These are phyloP conservation scores for Esperia sulphurella DNA, from an alignment of 2,888 invertebrate genomes.

Conservation along the genomic window DNA sequence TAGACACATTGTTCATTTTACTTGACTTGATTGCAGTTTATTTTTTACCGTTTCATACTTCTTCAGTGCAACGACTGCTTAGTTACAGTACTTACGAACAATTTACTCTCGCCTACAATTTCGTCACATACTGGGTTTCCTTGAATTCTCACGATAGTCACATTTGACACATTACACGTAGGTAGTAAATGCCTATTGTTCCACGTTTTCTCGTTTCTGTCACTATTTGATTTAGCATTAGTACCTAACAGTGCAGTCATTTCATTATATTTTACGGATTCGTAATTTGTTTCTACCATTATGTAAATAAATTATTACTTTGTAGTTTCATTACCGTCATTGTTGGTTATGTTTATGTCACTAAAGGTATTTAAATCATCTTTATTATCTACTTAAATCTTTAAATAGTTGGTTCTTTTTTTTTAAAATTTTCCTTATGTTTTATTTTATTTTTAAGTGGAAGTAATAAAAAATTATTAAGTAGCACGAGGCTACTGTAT, in stretches of 20 bases:
- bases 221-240: not conserved
- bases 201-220: not conserved
- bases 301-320: not conserved
- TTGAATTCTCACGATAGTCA: conserved; percentile 7
- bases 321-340: not conserved
- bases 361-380: not conserved
- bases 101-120: not conserved
- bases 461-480: too few relatives aligned
- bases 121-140: not conserved
- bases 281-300: not conserved
- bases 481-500: too few relatives aligned
- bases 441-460: too few relatives aligned
- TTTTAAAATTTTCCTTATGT: too few relatives aligned
- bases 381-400: too few relatives aligned
- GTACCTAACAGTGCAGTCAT: not conserved
- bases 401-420: too few relatives aligned
- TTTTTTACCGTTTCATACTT: too few relatives aligned
- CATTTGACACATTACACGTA: conserved; percentile 3
- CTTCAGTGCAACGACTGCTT: too few relatives aligned
- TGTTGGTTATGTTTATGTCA: not conserved
- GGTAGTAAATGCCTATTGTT: not conserved
- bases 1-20: too few relatives aligned
- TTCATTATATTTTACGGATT: not conserved
- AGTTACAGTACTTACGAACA: too few relatives aligned
- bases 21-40: too few relatives aligned